These are phyloP conservation scores for Holothuria scabra DNA, from an alignment of 53 echinoderm and acorn worm species.

Conservation along the genomic window DNA sequence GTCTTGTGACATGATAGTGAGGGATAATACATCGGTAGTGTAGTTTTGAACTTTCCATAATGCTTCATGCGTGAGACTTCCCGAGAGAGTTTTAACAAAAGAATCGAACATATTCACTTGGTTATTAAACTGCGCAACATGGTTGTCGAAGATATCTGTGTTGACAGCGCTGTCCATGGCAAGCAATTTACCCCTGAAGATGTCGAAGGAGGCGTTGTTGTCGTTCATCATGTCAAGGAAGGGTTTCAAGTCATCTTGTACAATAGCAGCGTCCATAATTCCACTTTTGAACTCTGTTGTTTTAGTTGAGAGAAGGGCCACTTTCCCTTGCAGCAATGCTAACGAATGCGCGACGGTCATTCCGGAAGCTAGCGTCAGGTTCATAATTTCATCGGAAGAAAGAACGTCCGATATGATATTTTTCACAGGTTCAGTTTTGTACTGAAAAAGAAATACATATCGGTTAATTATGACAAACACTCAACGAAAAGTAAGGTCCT, in stretches of 20 bases:
- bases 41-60: conserved; percentile 48
- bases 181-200: neutral
- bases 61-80: conserved; percentile 20
- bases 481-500: too few species aligned
- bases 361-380: conserved; percentile 80
- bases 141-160: neutral
- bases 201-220: neutral
- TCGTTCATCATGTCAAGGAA: conserved; percentile 51
- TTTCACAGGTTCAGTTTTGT: conserved; percentile 69
- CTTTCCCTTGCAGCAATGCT: conserved; percentile 63
- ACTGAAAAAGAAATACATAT: conserved; percentile 58
- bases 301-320: conserved; percentile 62
- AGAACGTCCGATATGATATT: conserved; percentile 49
- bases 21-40: conserved; percentile 45
- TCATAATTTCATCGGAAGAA: conserved; percentile 65
- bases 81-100: conserved; percentile 32
- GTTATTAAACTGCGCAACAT: conserved; percentile 15
- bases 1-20: conserved; percentile 26
- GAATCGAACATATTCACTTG: conserved; percentile 6
- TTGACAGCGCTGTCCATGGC: conserved; percentile 6
- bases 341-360: conserved; percentile 71
- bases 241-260: conserved; percentile 60
- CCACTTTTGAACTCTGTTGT: conserved; percentile 65
- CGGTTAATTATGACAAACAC: neutral
- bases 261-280: conserved; percentile 55